A percentile compares a stretch with the other conserved stretches of the same genome.
Conservation (phyloP, 2,797 vertebrate genomes). For the Helicolenus hilgendorfi region DNA sequence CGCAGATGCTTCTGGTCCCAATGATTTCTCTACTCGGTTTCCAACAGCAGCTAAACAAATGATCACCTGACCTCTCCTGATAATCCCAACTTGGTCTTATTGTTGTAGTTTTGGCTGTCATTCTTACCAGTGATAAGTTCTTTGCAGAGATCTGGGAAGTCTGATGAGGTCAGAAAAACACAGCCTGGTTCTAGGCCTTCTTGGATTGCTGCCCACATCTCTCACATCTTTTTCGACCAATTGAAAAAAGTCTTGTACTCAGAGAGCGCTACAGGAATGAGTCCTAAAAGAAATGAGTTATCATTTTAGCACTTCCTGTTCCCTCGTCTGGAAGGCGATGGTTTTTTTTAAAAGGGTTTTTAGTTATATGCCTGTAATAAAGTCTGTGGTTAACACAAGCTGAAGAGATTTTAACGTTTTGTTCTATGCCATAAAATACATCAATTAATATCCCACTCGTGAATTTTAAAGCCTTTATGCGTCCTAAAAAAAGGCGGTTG, state of each 20-base stretch:
- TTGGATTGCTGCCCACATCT: background rate
- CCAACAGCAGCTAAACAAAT: conserved; percentile 21
- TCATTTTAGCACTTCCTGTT: no score
- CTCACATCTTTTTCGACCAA: background rate
- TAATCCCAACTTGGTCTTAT: background rate
- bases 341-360: no score
- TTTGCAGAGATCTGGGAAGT: background rate
- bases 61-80: background rate
- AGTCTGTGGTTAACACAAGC: background rate
- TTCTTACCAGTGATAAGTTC: background rate
- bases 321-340: no score
- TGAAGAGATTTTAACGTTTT: background rate
- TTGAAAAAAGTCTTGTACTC: background rate
- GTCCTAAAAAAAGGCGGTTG: background rate
- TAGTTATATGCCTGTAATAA: no score
- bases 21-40: conserved; percentile 15
- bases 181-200: background rate
- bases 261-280: no score
- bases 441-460: background rate
- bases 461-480: background rate
- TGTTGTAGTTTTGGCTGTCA: background rate
- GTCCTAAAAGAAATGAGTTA: no score
- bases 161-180: background rate
- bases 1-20: conserved; percentile 80
- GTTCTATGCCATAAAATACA: background rate